Conservation (phyloP, 2,113 vertebrate genomes). For the Mirounga angustirostris region DNA sequence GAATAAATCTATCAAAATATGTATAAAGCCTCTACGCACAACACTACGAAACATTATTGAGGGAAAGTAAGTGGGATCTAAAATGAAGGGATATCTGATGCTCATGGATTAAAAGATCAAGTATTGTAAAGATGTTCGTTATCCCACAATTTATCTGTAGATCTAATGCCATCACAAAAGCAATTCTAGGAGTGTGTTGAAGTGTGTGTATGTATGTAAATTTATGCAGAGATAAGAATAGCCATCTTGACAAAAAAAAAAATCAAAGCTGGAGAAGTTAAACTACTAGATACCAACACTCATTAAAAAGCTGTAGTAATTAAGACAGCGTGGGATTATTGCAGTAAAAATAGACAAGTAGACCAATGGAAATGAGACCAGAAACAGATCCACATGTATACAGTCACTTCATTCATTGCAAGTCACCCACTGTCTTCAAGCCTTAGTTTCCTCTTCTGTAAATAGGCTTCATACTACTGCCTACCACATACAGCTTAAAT, state of each 20-base stretch:
- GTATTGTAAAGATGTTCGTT: neutral
- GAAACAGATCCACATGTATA: neutral
- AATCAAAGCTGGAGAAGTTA: neutral
- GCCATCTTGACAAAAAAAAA: neutral
- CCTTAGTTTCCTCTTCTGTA: neutral
- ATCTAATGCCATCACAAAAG: neutral
- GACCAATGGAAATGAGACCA: neutral
- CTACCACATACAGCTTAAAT: neutral
- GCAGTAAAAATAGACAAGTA: neutral
- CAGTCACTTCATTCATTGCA: neutral
- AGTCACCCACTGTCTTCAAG: neutral
- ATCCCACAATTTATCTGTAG: neutral
- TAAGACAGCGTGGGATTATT: neutral
- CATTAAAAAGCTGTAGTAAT: slow-evolving; percentile 6
- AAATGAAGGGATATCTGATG: neutral
- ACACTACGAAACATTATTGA: neutral
- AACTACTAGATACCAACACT: neutral
- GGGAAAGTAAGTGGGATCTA: neutral
- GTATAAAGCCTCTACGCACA: neutral
- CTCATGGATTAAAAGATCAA: neutral
- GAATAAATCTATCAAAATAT: neutral
- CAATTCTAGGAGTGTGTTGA: neutral
- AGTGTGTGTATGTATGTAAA: neutral
- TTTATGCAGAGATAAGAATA: neutral
- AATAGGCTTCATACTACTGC: neutral